A percentile compares a stretch with the other conserved stretches of the same genome.
These are phyloP conservation scores for Saturnia japonica DNA, from an alignment of 2,888 invertebrate genomes.

Conservation along the genomic window DNA sequence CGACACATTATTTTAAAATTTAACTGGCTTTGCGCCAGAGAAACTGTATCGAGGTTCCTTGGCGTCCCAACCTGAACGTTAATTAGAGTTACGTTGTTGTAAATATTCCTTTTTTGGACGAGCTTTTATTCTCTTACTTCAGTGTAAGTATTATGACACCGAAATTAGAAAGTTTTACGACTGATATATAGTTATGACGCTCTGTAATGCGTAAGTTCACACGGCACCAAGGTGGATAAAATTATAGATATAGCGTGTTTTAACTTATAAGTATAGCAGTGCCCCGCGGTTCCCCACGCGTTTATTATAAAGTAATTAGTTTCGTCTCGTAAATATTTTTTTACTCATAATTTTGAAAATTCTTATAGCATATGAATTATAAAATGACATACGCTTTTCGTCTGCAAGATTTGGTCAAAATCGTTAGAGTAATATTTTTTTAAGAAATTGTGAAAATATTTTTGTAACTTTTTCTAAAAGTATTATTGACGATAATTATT, in stretches of 20 bases:
- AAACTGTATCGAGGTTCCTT: slow-evolving; percentile 38
- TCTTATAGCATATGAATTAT: too few species aligned
- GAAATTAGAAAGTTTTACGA: slow-evolving; percentile 31
- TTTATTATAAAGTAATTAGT: too few species aligned
- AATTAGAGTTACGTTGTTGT: slow-evolving; percentile 58
- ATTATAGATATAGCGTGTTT: background rate
- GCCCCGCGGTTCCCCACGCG: too few species aligned
- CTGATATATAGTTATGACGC: slow-evolving; percentile 23
- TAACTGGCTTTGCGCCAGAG: slow-evolving; percentile 63
- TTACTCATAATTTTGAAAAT: too few species aligned
- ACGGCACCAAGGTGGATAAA: background rate
- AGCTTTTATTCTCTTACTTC: slow-evolving; percentile 44
- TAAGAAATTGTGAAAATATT: too few species aligned
- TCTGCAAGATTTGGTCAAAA: too few species aligned
- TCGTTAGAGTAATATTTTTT: too few species aligned
- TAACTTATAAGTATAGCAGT: background rate
- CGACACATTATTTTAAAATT: slow-evolving; percentile 60
- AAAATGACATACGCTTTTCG: too few species aligned
- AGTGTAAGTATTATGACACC: slow-evolving; percentile 28
- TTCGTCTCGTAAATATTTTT: too few species aligned
- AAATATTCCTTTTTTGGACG: slow-evolving; percentile 61
- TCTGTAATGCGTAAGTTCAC: slow-evolving; percentile 4
- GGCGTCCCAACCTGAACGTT: slow-evolving; percentile 39
- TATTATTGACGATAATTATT: too few species aligned
- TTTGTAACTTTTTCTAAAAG: too few species aligned